Evolutionary conservation across 2,888 invertebrate species (phyloP).

Genomic region (Maniola hyperantus): DNA sequence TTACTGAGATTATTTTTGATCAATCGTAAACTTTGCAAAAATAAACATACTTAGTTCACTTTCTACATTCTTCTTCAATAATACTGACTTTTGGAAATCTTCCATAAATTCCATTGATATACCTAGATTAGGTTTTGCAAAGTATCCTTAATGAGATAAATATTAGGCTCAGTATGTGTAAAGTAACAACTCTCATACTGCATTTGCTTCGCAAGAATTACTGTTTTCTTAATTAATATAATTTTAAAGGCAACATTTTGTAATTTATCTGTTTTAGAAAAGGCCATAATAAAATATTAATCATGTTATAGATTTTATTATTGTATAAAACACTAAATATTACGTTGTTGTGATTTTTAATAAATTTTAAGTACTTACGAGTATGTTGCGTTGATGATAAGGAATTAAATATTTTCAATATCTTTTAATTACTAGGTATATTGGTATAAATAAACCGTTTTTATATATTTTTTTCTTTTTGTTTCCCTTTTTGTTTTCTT

Average conservation of each 20-base stretch:
- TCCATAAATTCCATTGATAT: no score
- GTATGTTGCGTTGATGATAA: slow-evolving; percentile 49
- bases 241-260: not conserved
- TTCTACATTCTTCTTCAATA: not conserved
- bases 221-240: not conserved
- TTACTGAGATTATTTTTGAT: not conserved
- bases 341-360: slow-evolving; percentile 45
- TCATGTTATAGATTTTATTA: not conserved
- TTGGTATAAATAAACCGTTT: slow-evolving; percentile 11
- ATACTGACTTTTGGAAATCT: not conserved
- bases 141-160: not conserved
- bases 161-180: not conserved
- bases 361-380: slow-evolving; percentile 41
- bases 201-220: not conserved
- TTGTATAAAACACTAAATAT: not conserved
- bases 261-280: not conserved
- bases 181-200: not conserved
- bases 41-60: not conserved
- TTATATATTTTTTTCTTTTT: slow-evolving; percentile 5
- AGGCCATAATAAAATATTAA: not conserved
- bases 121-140: not conserved
- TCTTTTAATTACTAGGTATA: not conserved
- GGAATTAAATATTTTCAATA: not conserved
- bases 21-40: not conserved
- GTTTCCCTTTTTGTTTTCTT: slow-evolving; percentile 1